Evolutionary conservation across 2,888 invertebrate species (phyloP), one percentile per base, ranked within the genome.

Genomic region (Hymenopus coronatus): DNA sequence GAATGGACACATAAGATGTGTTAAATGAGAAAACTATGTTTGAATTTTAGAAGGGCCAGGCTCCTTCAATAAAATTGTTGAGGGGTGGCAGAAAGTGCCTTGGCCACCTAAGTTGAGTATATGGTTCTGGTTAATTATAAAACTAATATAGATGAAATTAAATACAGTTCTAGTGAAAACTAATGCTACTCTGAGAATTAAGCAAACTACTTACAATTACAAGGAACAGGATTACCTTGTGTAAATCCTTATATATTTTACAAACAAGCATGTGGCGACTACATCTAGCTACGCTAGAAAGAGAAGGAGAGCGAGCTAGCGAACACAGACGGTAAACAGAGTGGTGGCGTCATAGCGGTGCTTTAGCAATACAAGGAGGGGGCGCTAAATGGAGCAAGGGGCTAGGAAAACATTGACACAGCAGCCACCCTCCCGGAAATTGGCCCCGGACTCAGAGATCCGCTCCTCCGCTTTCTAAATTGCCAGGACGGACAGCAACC

Each of bases 321-420:
- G 54, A 25, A 70, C 25, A 70, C 54, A 70, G 54, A 70, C 54
- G 54, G 54, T 70, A 70, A 70, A 70, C 54, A 70, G 54, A 54
- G 54, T 70, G 54, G 54, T 70, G 54, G 54, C 54, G 54, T 70
- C 54, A 70, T 70, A 70, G 54, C 54, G 54, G 54, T 70, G 54
- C 54, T 70, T 70, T 70, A 70, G 54, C 54, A 70, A 70, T 70
- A 70, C 54, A 70, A 70, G 54, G 54, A 70, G 54, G 54, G 85
- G 85, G 85, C 87, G 82, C 87, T 87, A 87, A 87, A 87, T 87
- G 87, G 87, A 82, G 87, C 87, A 82, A 87, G 87, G 87, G 87
- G 87, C 87, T 87, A 87, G 87, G 87, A 87, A 87, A 87, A 87
- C 87, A 87, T 87, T 87, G 87, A 87, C 82, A 87, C 87, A 82